Percentiles rank a stretch among this genome's conserved stretches.
Evolutionary conservation across 2,113 vertebrate species (phyloP).

Genomic region (Callipepla squamata): DNA sequence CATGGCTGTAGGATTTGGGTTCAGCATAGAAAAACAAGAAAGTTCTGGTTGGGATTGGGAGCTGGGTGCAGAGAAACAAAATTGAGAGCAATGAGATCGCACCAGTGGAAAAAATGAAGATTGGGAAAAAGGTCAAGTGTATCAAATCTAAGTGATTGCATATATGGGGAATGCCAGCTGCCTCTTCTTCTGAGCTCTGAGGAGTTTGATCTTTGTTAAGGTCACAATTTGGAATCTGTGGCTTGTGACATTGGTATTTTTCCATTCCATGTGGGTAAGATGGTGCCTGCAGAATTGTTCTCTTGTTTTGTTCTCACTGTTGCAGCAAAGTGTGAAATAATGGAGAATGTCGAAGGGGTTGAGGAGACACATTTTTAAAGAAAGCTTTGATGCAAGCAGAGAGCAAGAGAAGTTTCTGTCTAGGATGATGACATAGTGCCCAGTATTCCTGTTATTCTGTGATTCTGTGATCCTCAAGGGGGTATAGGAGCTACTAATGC

Average conservation of each 20-base stretch:
- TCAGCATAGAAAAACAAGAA: not conserved
- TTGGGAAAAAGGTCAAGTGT: not conserved
- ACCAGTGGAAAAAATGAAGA: not conserved
- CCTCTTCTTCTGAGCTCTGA: not conserved
- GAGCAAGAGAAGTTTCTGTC: not conserved
- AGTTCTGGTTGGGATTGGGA: not conserved
- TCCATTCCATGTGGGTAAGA: not conserved
- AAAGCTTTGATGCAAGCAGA: not conserved
- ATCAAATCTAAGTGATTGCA: not conserved
- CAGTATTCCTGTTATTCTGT: no score
- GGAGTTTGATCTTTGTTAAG: not conserved
- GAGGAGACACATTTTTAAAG: not conserved
- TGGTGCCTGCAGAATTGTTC: not conserved
- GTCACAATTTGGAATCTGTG: not conserved
- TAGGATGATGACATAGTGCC: not conserved
- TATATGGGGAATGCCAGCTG: not conserved
- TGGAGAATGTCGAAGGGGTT: not conserved
- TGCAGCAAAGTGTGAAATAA: not conserved
- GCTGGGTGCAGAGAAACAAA: not conserved
- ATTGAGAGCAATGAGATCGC: not conserved
- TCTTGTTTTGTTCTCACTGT: not conserved
- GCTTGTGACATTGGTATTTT: not conserved
- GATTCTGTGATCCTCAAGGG: not conserved
- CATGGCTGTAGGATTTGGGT: rapidly evolving
- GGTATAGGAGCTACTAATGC: not conserved